Base-by-base conservation (phyloP, 2,888 invertebrate genomes). In the Agonum fuliginosum region DNA sequence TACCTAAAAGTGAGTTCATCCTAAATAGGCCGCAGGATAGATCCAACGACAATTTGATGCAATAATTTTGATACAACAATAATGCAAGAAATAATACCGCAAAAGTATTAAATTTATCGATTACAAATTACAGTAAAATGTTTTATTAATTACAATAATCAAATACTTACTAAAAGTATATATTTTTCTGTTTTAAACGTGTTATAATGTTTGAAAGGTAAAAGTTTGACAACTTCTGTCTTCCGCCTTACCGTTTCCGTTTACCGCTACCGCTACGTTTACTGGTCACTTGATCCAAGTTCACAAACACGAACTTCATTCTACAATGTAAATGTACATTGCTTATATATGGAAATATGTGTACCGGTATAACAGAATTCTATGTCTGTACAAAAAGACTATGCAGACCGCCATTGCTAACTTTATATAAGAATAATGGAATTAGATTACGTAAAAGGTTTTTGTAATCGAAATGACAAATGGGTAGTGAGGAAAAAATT, bases 261-360 rank as follows among this genome's bases (percentile, higher is more conserved):
- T 24, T 54, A 24, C 48, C 48, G 48, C 19, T 37, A 5, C 48
- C 19, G 10, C 58, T n/a, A n/a, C n/a, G n/a, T n/a, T n/a, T n/a
- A 30, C 27, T 3, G 58, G 58, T 58, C 58, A 58, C 14, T 58
- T 10, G 20, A 48, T 48, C 48, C 48, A 20, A 30, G 12, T 46
- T 22, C 58, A 22, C 19, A 51, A 51, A 37, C 37, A 37, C 37
- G 37, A 37, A 37, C n/a, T 37, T 37, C 37, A 37, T 37, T 37
- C 37, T 10, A 46, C 46, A 46, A 27, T 58, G 58, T 58, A 24
- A 6, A 58, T 2, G 58, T 58, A 6, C 27, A 30, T 30, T 58
- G 24, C 58, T 58, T 58, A 58, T 58, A 19, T 27, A 58, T 30
- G 58, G 58, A 30, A 58, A 27, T 51, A 22, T 22, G 22, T n/a